Evolutionary conservation across 2,113 vertebrate genomes (phyloP).

Genomic region (Apteryx mantelli): DNA sequence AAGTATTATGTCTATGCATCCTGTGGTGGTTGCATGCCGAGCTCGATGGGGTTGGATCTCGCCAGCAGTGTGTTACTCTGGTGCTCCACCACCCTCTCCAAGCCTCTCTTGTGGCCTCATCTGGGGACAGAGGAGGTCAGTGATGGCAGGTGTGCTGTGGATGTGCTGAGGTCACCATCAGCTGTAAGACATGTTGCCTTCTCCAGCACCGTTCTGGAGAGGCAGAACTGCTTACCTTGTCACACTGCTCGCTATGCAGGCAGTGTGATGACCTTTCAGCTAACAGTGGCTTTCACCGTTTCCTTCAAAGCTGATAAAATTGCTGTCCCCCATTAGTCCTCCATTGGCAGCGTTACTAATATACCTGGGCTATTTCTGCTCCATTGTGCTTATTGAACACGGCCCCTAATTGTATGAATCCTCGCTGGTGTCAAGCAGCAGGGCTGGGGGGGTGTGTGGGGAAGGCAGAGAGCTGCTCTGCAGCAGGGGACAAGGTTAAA

Average conservation of each 20-base stretch:
- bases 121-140: neutral
- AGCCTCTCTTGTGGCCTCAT: neutral
- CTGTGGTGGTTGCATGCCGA: neutral
- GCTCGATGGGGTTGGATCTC: neutral
- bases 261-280: neutral
- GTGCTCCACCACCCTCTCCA: rapidly evolving
- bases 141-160: neutral
- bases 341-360: neutral
- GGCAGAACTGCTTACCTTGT: neutral
- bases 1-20: neutral
- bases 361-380: neutral
- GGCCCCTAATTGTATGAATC: neutral
- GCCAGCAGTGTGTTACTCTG: neutral
- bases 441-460: rapidly evolving
- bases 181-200: neutral
- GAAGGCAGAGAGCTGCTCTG: neutral
- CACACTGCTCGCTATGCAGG: neutral
- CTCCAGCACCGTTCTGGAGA: neutral
- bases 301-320: neutral
- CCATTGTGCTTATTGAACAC: neutral
- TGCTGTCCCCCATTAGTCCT: neutral
- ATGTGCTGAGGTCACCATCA: rapidly evolving
- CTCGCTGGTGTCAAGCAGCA: neutral
- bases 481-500: neutral
- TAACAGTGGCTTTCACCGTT: neutral